Base-by-base conservation (phyloP, 2,888 invertebrate species). In the Oeneis ivallda region DNA sequence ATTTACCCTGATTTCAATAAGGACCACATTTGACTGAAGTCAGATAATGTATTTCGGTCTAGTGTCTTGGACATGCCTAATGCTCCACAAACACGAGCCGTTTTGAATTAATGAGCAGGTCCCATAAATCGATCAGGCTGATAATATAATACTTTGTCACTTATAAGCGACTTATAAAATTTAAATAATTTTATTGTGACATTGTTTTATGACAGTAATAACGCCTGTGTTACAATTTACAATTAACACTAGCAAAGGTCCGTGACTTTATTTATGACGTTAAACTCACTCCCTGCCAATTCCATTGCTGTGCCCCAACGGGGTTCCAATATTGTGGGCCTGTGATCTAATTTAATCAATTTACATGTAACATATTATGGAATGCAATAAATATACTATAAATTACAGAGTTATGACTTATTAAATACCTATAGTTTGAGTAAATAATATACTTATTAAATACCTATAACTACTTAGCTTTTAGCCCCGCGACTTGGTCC, bases 121-220 rank as follows among this genome's bases (percentile, higher is more conserved):
- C 75, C 81, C 80, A 89, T 89, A 87, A 88, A 88, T 87, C 83
- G 79, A 77, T 71, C 83, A 79, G 75, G 70, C 75, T 82, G 81
- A 81, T 79, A 81, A 81, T 79, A 81, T 66, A 53, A 64, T 83
- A 87, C 81, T 85, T 84, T 86, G 85, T 86, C 86, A 85, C 81
- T 81, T 82, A 82, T 79, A 72, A 69, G 66, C 69, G 72, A 64
- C 66, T 70, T 64, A 68, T 70, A 66, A 68, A 70, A 70, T 72
- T 71, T 65, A 62, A 70, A 70, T 70, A 71, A 67, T 73, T 70
- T 69, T 70, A 69, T 70, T 71, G 68, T 70, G 69, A 71, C 70
- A 71, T 67, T 75, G 71, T 71, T 73, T 73, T 72, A 75, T 72
- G 71, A 72, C 69, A 69, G 65, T 62, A 66, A 72, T 72, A 72